Evolutionary conservation across 2,888 invertebrate species (phyloP), one percentile per base, ranked within the genome.

Genomic region (Papilio demoleus): DNA sequence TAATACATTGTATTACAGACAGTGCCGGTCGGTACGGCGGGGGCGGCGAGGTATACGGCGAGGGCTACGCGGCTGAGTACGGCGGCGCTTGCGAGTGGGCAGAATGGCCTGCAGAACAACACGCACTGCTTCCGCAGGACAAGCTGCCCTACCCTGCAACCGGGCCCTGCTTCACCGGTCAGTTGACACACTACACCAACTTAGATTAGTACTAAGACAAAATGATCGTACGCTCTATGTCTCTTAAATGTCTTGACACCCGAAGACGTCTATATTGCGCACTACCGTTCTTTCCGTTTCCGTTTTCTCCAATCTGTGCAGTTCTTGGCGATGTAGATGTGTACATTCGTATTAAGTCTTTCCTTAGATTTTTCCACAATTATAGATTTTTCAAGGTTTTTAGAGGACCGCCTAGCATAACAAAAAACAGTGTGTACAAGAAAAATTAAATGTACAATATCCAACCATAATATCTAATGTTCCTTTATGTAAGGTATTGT

Each of bases 101-200:
- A 77, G 89, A 92, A 75, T 92, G 93, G 91, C 88, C 88, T 19
- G 83, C 85, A 74, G 92, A 93, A 75, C 93, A 92, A 79, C 92
- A 93, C 79, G 83, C 92, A 70, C 87, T 93, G 70, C 83, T 93
- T 67, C 91, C 92, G 27, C 93, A 90, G 81, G 93, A 86, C 88
- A 93, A 87, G 84, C 93, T 86, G 71, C 82, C 92, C 61, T 56
- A 56, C 17, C 53, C 53, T 2, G 53, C 53, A 27, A 31, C 53
- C n/a, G 53, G 53, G 31, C 53, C 53, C 31, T 56, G 53, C 53
- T 56, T 56, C 53, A 56, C 53, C 31, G 53, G 53, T 56, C 9
- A 31, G 53, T 47, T 2, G 47, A 31, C n/a, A 50, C 12, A n/a
- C n/a, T 53, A 14, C 14, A 5, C 3, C 19, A 22, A 11, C 1